Base-by-base conservation (phyloP, 2,113 vertebrate genomes). In the Dolichallabes microphthalmus region DNA sequence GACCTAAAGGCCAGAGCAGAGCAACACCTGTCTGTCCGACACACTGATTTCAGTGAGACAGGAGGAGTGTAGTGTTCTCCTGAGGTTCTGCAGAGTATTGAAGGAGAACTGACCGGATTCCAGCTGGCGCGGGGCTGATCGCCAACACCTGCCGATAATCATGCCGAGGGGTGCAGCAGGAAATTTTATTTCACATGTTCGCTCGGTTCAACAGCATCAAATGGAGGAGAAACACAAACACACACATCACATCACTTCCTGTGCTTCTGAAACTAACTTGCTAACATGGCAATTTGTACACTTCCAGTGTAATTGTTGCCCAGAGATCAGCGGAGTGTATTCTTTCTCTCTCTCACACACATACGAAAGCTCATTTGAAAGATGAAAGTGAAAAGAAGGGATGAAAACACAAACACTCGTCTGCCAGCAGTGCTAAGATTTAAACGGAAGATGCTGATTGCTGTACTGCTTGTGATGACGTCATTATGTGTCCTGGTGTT, bases 91-190 rank as follows among this genome's bases (percentile, higher is more conserved):
- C 55, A 55, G 53, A 8, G 20, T 55, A 35, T 10, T 55, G 60
- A 52, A 74, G 20, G 63, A 82, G 32, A 80, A 39, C 27, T 45
- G 45, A 45, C 45, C 45, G 7, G 14, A 58, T 45, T 57, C 20
- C 32, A 71, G 63, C 25, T 1, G 15, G 50, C 2, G 4, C 9
- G 4, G 12, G 17, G 12, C 84, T 85, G 76, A 85, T 50, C 27
- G 84, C 30, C 0, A 76, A 76, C 82, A 83, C 73, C 32, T 63
- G 71, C 2, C 39, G 39, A 77, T 77, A 45, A 84, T 61, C 58
- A 64, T 1, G 32, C 39, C 32, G 13, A 27, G 17, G 60, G 27
- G n/a, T 77, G 53, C 64, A 63, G 45, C n/a, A 83, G 68, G 82
- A 83, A 83, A 61, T 75, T 57, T 52, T 30, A 75, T 50, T 75